Conservation (phyloP, 2,888 invertebrate species). For the Oligia strigilis region DNA sequence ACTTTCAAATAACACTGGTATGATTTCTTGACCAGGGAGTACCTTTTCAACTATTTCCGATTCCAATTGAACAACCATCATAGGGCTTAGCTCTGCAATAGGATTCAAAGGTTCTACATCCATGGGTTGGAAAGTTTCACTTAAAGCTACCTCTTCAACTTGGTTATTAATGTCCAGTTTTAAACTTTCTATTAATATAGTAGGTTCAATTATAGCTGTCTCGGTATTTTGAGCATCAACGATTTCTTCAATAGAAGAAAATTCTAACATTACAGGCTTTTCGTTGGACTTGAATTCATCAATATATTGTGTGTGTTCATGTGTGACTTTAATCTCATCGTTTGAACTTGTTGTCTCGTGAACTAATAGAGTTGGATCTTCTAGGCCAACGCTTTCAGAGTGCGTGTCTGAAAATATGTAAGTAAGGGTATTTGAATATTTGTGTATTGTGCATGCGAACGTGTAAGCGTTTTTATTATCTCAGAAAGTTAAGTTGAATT, state of each 20-base stretch:
- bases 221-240: conserved; percentile 5
- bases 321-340: conserved; percentile 3
- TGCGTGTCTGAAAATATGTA: conserved; percentile 51
- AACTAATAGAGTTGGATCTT: conserved; percentile 27
- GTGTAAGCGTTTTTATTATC: conserved; percentile 27
- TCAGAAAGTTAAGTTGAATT: neutral
- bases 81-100: neutral
- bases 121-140: conserved; percentile 5
- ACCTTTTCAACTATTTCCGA: neutral
- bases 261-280: conserved; percentile 1
- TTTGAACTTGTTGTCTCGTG: conserved; percentile 1
- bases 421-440: conserved; percentile 29
- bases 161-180: neutral
- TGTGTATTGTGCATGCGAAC: conserved; percentile 24
- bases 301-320: neutral
- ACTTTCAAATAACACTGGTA: conserved; percentile 10
- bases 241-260: conserved; percentile 7
- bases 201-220: neutral
- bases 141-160: neutral
- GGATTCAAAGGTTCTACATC: neutral
- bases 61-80: neutral
- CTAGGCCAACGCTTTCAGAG: conserved; percentile 24
- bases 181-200: neutral
- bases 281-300: conserved; percentile 23
- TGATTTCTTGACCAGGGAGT: neutral